These are phyloP conservation scores for Anabacerthia variegaticeps DNA, from an alignment of 2,797 vertebrate species.

Conservation along the genomic window DNA sequence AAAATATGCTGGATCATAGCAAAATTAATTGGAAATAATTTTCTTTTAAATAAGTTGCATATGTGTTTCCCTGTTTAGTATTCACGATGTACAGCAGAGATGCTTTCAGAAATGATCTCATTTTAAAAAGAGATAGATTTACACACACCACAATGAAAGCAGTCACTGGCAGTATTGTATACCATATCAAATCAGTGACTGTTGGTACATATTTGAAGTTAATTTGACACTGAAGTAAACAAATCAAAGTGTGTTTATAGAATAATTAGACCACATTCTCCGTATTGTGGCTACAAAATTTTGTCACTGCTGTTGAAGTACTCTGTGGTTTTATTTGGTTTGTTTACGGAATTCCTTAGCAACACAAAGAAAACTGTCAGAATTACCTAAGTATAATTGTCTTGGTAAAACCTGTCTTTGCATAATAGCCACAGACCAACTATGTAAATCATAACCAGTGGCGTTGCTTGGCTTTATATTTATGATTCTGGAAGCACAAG, in stretches of 20 bases:
- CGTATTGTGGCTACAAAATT: slow-evolving; percentile 73
- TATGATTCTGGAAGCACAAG: slow-evolving; percentile 14
- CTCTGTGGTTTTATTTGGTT: slow-evolving; percentile 70
- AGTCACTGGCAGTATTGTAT: slow-evolving; percentile 51
- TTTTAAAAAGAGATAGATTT: slow-evolving; percentile 67
- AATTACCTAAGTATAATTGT: slow-evolving; percentile 36
- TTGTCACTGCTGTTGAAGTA: slow-evolving; percentile 74
- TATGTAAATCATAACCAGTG: neutral
- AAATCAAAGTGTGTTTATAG: slow-evolving; percentile 82
- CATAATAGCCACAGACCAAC: slow-evolving; percentile 12
- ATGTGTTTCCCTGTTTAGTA: slow-evolving; percentile 66
- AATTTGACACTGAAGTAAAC: slow-evolving; percentile 82
- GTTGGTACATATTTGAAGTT: slow-evolving; percentile 78
- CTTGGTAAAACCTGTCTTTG: slow-evolving; percentile 38
- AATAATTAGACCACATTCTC: slow-evolving; percentile 80
- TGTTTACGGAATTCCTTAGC: slow-evolving; percentile 75
- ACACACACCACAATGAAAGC: slow-evolving; percentile 33
- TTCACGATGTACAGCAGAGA: slow-evolving; percentile 21
- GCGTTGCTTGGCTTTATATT: neutral
- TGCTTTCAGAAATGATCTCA: slow-evolving; percentile 52
- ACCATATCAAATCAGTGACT: slow-evolving; percentile 71
- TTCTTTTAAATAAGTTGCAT: slow-evolving; percentile 71
- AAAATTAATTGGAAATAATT: slow-evolving; percentile 62
- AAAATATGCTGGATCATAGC: slow-evolving; percentile 36
- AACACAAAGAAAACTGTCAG: slow-evolving; percentile 74